A percentile compares a stretch with the other conserved stretches of the same genome.
phyloP scores from a whole-genome alignment of 2,888 invertebrate genomes.

The Napeogenes inachia region DNA sequence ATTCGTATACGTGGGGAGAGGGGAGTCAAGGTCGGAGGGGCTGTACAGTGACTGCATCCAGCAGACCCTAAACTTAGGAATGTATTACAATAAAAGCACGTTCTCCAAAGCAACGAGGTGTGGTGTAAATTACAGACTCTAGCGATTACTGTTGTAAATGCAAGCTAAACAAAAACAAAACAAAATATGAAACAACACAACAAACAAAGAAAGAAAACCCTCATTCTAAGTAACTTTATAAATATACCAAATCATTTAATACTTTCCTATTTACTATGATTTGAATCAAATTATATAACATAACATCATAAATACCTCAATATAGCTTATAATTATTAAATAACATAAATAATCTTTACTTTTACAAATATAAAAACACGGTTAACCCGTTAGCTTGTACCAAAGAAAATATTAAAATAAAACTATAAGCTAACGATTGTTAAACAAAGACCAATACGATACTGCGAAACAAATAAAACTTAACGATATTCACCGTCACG shows the following conservation, averaged over 20 bases:
- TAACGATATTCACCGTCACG: constrained; percentile 43
- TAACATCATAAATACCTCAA: too few species aligned
- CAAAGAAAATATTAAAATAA: constrained; percentile 28
- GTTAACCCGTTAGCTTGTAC: constrained; percentile 26
- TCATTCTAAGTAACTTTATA: too few species aligned
- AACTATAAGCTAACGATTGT: constrained; percentile 37
- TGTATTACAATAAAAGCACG: constrained; percentile 45
- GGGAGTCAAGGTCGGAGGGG: constrained; percentile 33
- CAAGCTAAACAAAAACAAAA: too few species aligned
- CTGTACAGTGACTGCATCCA: constrained; percentile 30
- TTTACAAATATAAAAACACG: constrained; percentile 5
- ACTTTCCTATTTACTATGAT: too few species aligned
- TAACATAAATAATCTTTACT: neutral
- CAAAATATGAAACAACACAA: neutral
- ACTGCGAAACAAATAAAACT: constrained; percentile 55
- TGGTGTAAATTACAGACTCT: constrained; percentile 29
- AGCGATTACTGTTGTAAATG: constrained; percentile 9
- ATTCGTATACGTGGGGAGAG: constrained; percentile 42
- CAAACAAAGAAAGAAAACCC: neutral
- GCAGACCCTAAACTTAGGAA: constrained; percentile 44
- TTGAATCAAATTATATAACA: too few species aligned
- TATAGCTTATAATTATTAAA: too few species aligned
- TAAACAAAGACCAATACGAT: constrained; percentile 51
- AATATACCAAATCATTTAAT: too few species aligned
- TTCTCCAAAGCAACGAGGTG: constrained; percentile 26